Percentiles rank a stretch among this genome's conserved stretches.
phyloP scores from a whole-genome alignment of 2,113 vertebrate species.

The Carlito syrichta region DNA sequence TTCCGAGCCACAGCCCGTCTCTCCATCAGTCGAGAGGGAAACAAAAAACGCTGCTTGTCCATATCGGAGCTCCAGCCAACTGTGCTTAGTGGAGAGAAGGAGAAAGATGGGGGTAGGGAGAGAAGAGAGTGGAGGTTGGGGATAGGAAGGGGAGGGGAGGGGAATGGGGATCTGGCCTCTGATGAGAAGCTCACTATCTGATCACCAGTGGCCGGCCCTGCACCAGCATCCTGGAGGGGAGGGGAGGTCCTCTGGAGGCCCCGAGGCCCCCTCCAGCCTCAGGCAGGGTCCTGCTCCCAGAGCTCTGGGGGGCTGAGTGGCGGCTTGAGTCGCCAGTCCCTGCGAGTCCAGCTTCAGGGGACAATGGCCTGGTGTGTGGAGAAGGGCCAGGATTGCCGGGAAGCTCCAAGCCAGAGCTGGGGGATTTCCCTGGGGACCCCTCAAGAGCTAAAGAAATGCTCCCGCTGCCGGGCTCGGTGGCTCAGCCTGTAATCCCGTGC shows the following conservation, averaged over 20 bases:
- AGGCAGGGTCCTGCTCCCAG: background rate
- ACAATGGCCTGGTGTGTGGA: fast-evolving
- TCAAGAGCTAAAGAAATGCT: background rate
- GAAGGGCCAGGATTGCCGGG: background rate
- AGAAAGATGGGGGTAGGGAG: too few relatives aligned
- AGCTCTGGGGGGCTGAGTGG: background rate
- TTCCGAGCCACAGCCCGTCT: fast-evolving
- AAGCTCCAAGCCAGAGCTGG: background rate
- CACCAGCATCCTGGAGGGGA: fast-evolving
- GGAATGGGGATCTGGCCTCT: too few relatives aligned
- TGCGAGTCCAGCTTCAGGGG: background rate
- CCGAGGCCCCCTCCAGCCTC: fast-evolving
- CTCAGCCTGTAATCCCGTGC: too few relatives aligned
- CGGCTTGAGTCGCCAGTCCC: fast-evolving
- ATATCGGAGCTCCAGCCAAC: background rate
- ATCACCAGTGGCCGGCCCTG: background rate
- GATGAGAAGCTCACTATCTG: too few relatives aligned
- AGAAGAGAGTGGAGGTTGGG: too few relatives aligned
- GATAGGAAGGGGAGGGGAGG: fast-evolving
- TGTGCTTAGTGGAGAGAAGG: background rate
- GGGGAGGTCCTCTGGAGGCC: too few relatives aligned
- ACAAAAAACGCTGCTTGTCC: fast-evolving
- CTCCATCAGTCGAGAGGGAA: fast-evolving
- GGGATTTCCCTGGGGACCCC: background rate
- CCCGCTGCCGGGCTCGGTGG: too few relatives aligned